These are phyloP conservation scores for Acanthoscelides obtectus DNA, from an alignment of 2,888 invertebrate species.

Conservation along the genomic window DNA sequence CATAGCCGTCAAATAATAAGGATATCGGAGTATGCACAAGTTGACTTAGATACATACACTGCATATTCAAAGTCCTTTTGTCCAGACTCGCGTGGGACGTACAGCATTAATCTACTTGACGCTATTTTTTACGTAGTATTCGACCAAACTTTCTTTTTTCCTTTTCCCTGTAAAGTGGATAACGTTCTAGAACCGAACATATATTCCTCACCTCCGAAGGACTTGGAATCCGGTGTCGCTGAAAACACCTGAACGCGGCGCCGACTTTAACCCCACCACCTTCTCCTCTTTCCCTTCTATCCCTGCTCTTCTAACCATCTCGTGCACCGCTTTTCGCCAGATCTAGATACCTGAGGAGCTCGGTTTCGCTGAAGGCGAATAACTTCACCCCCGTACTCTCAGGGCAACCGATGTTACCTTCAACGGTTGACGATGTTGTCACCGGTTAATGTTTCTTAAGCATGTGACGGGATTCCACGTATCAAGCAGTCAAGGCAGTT, in stretches of 20 bases:
- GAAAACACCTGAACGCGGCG: not conserved
- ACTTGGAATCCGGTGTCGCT: not conserved
- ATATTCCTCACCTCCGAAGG: not conserved
- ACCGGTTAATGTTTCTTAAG: not conserved
- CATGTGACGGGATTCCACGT: too few relatives aligned
- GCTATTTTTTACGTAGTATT: too few relatives aligned
- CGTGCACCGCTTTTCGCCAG: not conserved
- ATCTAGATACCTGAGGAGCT: not conserved
- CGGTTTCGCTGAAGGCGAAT: not conserved
- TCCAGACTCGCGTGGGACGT: too few relatives aligned
- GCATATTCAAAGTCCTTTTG: too few relatives aligned
- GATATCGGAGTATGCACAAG: too few relatives aligned
- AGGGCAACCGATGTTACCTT: not conserved
- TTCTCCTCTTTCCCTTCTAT: not conserved
- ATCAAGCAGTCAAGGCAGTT: too few relatives aligned
- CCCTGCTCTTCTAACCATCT: not conserved
- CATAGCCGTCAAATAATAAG: too few relatives aligned
- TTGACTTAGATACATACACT: too few relatives aligned
- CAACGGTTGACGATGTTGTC: not conserved
- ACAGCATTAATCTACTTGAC: too few relatives aligned
- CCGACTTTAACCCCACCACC: not conserved
- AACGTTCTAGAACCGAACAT: too few relatives aligned
- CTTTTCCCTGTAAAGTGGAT: too few relatives aligned
- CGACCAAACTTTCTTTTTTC: too few relatives aligned
- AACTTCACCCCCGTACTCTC: not conserved